Evolutionary conservation across 2,888 invertebrate genomes (phyloP).

Genomic region (Epiblema foenella): DNA sequence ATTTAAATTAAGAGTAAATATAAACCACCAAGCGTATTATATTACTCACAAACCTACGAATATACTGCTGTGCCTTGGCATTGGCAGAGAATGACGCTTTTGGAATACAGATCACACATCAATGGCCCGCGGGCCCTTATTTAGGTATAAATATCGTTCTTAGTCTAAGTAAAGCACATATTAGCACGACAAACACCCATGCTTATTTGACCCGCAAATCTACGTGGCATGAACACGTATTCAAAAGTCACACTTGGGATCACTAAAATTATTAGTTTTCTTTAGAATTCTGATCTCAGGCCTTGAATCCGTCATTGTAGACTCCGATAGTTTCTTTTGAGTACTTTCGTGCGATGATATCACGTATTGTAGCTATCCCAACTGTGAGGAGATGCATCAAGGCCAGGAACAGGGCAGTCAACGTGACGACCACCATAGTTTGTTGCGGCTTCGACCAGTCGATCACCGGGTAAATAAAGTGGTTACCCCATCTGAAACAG

Average conservation of each 20-base stretch:
- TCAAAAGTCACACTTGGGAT: background rate
- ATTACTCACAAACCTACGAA: background rate
- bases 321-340: conserved; percentile 60
- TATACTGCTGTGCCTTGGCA: background rate
- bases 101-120: conserved; percentile 36
- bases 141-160: conserved; percentile 37
- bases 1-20: no score
- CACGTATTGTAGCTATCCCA: conserved; percentile 82
- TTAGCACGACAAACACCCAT: conserved; percentile 42
- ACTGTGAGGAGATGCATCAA: conserved; percentile 88
- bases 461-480: conserved; percentile 91
- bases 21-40: background rate
- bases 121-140: conserved; percentile 15
- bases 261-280: background rate
- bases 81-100: conserved; percentile 7
- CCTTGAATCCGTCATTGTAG: conserved; percentile 73
- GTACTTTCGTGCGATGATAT: conserved; percentile 62
- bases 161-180: conserved; percentile 43
- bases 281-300: conserved; percentile 50
- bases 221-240: conserved; percentile 17
- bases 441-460: conserved; percentile 90
- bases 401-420: conserved; percentile 87
- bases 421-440: conserved; percentile 87
- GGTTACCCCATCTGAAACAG: conserved; percentile 86
- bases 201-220: conserved; percentile 39